Conservation (phyloP, 2,113 vertebrate genomes). For the Campylomormyrus tamandua region DNA sequence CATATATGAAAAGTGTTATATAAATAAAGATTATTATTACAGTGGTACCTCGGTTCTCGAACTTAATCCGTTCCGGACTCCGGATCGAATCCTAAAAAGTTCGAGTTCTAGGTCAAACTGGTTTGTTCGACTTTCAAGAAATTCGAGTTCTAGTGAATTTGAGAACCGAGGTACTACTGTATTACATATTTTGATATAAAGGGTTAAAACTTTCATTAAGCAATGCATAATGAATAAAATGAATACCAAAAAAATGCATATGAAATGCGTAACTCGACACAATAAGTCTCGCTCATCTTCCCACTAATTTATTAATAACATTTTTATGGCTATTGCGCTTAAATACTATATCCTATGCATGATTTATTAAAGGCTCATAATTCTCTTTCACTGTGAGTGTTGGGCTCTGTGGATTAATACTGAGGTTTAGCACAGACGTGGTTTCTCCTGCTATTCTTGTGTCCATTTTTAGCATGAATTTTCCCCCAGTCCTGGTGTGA, state of each 20-base stretch:
- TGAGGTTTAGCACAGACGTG: neutral
- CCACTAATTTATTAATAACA: neutral
- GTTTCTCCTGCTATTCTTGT: neutral
- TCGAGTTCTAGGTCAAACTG: too few relatives aligned
- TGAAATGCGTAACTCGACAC: neutral
- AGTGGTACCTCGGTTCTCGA: too few relatives aligned
- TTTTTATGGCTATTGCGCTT: neutral
- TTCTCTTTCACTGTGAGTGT: neutral
- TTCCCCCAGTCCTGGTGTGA: neutral
- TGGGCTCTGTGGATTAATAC: neutral
- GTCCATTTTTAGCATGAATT: neutral
- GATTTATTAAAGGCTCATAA: neutral
- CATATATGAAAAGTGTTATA: too few relatives aligned
- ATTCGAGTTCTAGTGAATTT: too few relatives aligned
- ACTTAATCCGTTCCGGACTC: too few relatives aligned
- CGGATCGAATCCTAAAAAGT: too few relatives aligned
- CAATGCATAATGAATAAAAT: neutral
- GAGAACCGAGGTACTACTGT: too few relatives aligned
- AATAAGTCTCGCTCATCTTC: neutral
- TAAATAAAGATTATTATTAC: neutral
- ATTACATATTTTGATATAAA: neutral
- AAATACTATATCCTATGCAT: neutral
- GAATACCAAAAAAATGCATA: neutral
- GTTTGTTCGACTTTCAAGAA: too few relatives aligned
- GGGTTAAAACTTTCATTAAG: neutral